Conservation (phyloP, 2,113 vertebrate genomes). For the Lycaon pictus region DNA sequence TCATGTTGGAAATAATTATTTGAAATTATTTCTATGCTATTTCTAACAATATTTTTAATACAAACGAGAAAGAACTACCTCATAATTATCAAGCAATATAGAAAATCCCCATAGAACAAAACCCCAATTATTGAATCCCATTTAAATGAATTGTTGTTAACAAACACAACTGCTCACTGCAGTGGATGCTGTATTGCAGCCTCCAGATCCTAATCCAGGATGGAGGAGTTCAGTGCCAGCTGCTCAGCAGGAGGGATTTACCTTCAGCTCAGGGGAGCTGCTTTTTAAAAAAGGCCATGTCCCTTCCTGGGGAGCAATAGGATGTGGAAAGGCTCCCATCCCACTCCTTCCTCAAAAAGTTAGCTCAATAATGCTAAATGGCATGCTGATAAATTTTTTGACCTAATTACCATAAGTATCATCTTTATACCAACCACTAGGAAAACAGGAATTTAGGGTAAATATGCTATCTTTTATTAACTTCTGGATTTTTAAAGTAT, state of each 20-base stretch:
- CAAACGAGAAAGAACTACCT: not conserved
- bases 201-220: accelerated
- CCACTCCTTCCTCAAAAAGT: not conserved
- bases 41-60: constrained; percentile 49
- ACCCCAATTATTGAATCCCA: not conserved
- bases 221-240: not conserved
- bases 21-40: constrained; percentile 47
- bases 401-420: not conserved
- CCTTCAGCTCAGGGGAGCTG: not conserved
- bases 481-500: not conserved
- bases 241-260: not conserved
- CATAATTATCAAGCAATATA: not conserved
- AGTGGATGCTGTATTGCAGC: accelerated
- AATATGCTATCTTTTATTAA: not conserved
- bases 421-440: not conserved
- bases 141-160: not conserved
- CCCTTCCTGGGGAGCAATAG: not conserved
- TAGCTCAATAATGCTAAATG: not conserved
- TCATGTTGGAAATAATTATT: constrained; percentile 34
- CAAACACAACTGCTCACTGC: not conserved
- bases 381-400: not conserved
- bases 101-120: not conserved
- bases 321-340: not conserved
- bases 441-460: not conserved
- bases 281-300: not conserved